Conservation (phyloP, 64 coral and sea anemone genomes). For the Dendronephthya gigantea region DNA sequence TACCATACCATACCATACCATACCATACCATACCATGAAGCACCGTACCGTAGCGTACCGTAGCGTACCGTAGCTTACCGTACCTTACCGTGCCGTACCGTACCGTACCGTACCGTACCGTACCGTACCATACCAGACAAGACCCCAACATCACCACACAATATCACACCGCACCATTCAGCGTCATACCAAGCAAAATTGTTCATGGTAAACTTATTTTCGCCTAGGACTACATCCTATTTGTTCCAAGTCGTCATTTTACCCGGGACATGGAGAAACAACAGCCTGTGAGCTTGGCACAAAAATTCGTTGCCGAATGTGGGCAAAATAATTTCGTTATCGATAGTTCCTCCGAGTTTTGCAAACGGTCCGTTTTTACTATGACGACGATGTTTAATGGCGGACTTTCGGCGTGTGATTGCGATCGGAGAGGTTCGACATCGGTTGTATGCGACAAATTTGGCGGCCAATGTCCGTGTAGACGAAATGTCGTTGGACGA, state of each 20-base stretch:
- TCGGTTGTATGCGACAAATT: conserved; percentile 56
- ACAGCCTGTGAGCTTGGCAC: conserved; percentile 52
- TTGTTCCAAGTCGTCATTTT: conserved; percentile 60
- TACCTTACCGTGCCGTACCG: too few relatives aligned
- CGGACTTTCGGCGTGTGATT: conserved; percentile 54
- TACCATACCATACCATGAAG: too few relatives aligned
- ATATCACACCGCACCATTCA: too few relatives aligned
- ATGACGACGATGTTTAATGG: conserved; percentile 60
- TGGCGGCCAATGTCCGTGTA: conserved; percentile 76
- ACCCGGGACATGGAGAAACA: conserved; percentile 45
- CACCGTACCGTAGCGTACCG: too few relatives aligned
- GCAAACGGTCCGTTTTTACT: conserved; percentile 60
- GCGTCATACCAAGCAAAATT: too few relatives aligned
- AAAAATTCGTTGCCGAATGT: conserved; percentile 66
- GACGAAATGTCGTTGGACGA: conserved; percentile 77
- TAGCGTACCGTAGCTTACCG: too few relatives aligned
- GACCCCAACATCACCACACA: too few relatives aligned
- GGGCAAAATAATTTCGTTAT: conserved; percentile 35
- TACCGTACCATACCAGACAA: too few relatives aligned
- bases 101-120: too few relatives aligned
- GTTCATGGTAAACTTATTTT: neutral
- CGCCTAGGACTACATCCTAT: conserved; percentile 70
- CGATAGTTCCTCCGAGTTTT: conserved; percentile 54
- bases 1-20: too few relatives aligned
- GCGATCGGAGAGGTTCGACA: conserved; percentile 51